Evolutionary conservation across 2,113 vertebrate genomes (phyloP), one percentile per base, ranked within the genome.

Genomic region (Phylloscopus trochiloides): DNA sequence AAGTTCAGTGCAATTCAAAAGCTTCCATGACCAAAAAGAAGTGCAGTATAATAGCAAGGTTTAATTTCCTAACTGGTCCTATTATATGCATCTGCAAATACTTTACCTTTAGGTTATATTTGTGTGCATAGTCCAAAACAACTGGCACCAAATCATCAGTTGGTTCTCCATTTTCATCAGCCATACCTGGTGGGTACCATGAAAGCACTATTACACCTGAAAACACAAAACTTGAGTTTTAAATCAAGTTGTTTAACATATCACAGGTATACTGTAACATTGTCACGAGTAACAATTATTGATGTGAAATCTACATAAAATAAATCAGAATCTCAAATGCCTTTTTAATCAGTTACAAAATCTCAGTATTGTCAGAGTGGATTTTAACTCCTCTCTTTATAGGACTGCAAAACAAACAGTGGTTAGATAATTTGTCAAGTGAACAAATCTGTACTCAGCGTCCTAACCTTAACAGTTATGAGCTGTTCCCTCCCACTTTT

Each of bases 201-300:
- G 99, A 99, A 76, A 99, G 94, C 20, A 98, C 98, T 65, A 99
- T 79, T 55, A 99, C 99, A 96, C 99, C 99, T 99, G 85, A 97
- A 96, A 48, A 94, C 17, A 94, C 16, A 97, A 92, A 74, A 80
- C 8, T 28, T 34, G 15, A 73, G 50, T 50, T 92, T 94, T 75
- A 88, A n/a, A 51, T 48, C 17, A 59, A 26, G 14, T 55, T 59
- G 26, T 38, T 77, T 74, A 74, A 85, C 8, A 42, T 20, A 17
- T 7, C 36, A 58, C 10, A 47, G 10, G 17, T 12, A 62, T 3
- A 2, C 6, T 29, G 5, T 32, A 87, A 68, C 58, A 83, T 0
- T 38, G 17, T 25, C 10, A 29, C 26, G 16, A 92, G 16, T 47
- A 67, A 52, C 17, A 66, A 72, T 52, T 72, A 47, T 1, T 54